These are phyloP conservation scores for Acromyrmex charruanus DNA, from an alignment of 1,140 invertebrate species.

Conservation along the genomic window DNA sequence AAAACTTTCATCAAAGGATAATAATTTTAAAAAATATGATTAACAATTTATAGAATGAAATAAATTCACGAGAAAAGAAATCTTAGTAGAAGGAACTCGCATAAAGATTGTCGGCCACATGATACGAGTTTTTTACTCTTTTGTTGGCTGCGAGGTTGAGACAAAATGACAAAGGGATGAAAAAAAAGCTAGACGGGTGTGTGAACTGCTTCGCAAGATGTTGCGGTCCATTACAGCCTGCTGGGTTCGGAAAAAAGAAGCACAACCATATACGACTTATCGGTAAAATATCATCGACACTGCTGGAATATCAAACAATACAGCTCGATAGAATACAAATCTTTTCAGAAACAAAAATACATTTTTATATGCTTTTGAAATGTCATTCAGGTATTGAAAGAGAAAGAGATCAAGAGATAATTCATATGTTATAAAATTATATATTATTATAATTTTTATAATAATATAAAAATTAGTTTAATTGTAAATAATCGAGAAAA, in stretches of 20 bases:
- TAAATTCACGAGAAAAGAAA: slow-evolving; percentile 10
- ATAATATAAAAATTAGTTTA: not conserved
- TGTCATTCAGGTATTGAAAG: not conserved
- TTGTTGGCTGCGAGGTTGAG: slow-evolving; percentile 23
- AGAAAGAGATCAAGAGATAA: not conserved
- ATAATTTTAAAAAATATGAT: not conserved
- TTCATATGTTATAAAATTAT: not conserved
- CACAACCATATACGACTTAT: slow-evolving; percentile 75
- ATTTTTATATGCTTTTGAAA: slow-evolving; percentile 20
- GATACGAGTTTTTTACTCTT: slow-evolving; percentile 45
- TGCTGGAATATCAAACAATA: slow-evolving; percentile 83
- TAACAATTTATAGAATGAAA: not conserved
- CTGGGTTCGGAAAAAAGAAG: slow-evolving; percentile 79
- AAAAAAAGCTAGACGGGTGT: slow-evolving; percentile 75
- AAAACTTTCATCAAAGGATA: not conserved
- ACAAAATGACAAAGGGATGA: slow-evolving; percentile 66
- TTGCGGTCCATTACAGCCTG: slow-evolving; percentile 84
- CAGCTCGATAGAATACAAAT: slow-evolving; percentile 69
- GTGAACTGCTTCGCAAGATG: slow-evolving; percentile 84
- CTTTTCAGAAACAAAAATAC: slow-evolving; percentile 13
- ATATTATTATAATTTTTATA: not conserved
- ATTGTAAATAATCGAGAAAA: not conserved
- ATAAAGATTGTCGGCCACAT: slow-evolving; percentile 28
- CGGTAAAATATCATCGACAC: slow-evolving; percentile 83
- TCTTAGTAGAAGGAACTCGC: slow-evolving; percentile 5